Base-by-base conservation (phyloP, 1,140 invertebrate species). In the Drosophila ambigua region DNA sequence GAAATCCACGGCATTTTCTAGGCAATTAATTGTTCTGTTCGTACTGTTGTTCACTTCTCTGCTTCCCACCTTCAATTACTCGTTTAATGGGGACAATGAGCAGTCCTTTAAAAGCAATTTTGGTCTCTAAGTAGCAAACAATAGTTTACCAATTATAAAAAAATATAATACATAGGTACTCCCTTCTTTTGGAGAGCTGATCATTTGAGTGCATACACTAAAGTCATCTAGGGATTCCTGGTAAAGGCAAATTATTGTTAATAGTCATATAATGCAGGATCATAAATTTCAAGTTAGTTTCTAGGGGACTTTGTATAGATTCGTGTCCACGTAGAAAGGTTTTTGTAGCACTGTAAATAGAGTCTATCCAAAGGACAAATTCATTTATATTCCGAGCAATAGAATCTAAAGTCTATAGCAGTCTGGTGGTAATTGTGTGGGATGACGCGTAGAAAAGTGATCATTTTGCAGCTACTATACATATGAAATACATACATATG, bases 41-140 rank as follows among this genome's bases (percentile, higher is more conserved):
- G 26, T 35, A 43, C 69, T 69, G 64, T 69, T 69, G 67, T 58
- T 58, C 64, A 58, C n/a, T 69, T 69, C 23, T 58, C 64, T 35
- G 65, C 65, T 69, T 69, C 24, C 65, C 67, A 69, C 67, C 67
- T 69, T 69, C 65, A 69, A 69, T 69, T 69, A 69, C 67, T 69
- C 52, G 49, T 54, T 59, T 74, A 75, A 74, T 53, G 54, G 39
- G 35, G 53, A 74, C 72, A 75, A 67, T 45, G 45, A 6, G 53
- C 9, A 46, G 72, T 76, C 54, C 62, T 75, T 75, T 75, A 44
- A 75, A 76, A 60, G 50, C 72, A 75, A 76, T 76, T 76, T 76
- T 41, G 72, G 72, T 75, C 72, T 72, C 72, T 76, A 76, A 76
- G 72, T 67, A 75, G 62, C 72, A 35, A 75, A 75, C 72, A 76